Conservation (phyloP, 2,113 vertebrate genomes). For the Eubucco bourcierii region DNA sequence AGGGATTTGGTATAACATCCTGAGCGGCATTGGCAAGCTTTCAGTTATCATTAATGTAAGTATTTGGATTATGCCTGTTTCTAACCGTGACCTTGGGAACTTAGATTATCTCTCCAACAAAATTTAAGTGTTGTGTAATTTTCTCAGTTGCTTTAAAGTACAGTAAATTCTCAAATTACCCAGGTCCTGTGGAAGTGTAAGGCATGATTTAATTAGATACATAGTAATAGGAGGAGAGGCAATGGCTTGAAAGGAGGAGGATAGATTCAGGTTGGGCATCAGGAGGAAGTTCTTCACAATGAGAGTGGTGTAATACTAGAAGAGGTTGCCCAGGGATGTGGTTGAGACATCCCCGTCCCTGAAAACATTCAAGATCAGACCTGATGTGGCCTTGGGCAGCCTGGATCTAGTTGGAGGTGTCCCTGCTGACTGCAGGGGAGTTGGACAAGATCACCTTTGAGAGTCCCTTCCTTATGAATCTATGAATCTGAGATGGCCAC, state of each 20-base stretch:
- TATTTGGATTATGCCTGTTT: conserved; percentile 35
- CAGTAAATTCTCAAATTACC: neutral
- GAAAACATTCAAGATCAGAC: too few relatives aligned
- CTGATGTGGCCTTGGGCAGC: too few relatives aligned
- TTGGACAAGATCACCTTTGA: too few relatives aligned
- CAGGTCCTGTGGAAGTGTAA: neutral
- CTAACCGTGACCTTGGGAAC: neutral
- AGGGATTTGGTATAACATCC: conserved; percentile 99
- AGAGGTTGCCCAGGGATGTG: too few relatives aligned
- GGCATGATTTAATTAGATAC: neutral
- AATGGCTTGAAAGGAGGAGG: too few relatives aligned
- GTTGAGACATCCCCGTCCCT: too few relatives aligned
- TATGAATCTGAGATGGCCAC: neutral
- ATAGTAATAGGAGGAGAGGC: neutral
- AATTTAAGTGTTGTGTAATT: neutral
- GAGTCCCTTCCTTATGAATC: too few relatives aligned
- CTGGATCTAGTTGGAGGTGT: too few relatives aligned
- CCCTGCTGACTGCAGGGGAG: too few relatives aligned
- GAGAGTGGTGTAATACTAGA: too few relatives aligned
- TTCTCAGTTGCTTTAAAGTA: neutral
- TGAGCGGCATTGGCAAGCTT: conserved; percentile 95
- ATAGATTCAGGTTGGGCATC: too few relatives aligned
- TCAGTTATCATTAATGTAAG: conserved; percentile 99
- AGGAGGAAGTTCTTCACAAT: too few relatives aligned
- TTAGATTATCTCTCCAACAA: neutral